These are phyloP conservation scores for Euborellia annulipes DNA, from an alignment of 1,140 invertebrate genomes.

Conservation along the genomic window DNA sequence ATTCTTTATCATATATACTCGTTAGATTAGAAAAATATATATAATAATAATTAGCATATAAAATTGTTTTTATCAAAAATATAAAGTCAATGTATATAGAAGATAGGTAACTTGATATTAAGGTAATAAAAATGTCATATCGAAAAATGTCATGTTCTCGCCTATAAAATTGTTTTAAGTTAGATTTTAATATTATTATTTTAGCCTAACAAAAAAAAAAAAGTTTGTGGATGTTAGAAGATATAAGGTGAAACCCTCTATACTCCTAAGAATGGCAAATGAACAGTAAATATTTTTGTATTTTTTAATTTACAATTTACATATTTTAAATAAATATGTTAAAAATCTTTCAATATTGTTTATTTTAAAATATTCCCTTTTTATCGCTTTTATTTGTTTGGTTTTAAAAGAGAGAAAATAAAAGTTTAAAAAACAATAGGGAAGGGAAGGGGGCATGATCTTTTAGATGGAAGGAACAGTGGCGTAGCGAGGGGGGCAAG, in stretches of 20 bases:
- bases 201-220: slow-evolving; percentile 3
- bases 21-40: neutral
- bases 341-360: neutral
- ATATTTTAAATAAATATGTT: neutral
- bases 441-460: no score
- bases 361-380: neutral
- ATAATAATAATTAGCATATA: neutral
- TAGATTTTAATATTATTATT: slow-evolving; percentile 1
- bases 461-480: no score
- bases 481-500: no score
- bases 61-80: slow-evolving; percentile 3
- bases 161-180: no score
- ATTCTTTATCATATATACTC: no score
- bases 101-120: slow-evolving; percentile 8
- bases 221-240: neutral
- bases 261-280: neutral
- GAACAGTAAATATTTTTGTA: neutral
- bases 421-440: no score
- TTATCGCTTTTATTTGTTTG: no score
- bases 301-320: neutral
- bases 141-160: no score
- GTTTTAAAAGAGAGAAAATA: no score
- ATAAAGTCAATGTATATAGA: slow-evolving; percentile 4
- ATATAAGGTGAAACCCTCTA: neutral
- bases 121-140: no score